Evolutionary conservation across 2,113 vertebrate genomes (phyloP).

Genomic region (Rhinopithecus roxellana): DNA sequence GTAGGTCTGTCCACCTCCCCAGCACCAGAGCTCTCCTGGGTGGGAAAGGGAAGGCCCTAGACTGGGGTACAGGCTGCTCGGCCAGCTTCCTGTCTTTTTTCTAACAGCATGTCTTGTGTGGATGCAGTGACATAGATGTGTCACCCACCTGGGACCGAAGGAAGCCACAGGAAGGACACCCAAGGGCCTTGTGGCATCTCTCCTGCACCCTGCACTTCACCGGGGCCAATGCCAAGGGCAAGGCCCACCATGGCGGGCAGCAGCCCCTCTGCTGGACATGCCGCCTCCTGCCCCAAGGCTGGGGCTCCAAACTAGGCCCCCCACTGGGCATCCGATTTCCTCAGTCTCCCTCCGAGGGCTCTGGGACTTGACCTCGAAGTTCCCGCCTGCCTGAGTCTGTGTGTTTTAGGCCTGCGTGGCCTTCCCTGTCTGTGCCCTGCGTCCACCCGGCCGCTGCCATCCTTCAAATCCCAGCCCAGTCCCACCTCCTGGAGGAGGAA

Average conservation of each 20-base stretch:
- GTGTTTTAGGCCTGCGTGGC: neutral
- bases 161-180: neutral
- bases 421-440: fast-evolving
- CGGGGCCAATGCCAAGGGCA: neutral
- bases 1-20: too few species aligned
- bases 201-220: neutral
- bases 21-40: fast-evolving
- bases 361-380: neutral
- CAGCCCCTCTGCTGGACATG: neutral
- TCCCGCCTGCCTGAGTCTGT: neutral
- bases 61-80: fast-evolving
- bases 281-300: neutral
- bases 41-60: too few species aligned
- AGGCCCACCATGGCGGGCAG: neutral
- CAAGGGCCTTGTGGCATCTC: fast-evolving
- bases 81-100: too few species aligned
- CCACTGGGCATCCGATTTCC: neutral
- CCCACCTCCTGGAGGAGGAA: neutral
- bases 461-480: neutral
- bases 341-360: neutral
- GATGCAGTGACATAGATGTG: neutral
- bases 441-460: fast-evolving
- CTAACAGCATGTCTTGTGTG: too few species aligned
- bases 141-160: fast-evolving
- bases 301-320: neutral